Conservation (phyloP, 2,797 vertebrate genomes). For the Typhlichthys subterraneus region DNA sequence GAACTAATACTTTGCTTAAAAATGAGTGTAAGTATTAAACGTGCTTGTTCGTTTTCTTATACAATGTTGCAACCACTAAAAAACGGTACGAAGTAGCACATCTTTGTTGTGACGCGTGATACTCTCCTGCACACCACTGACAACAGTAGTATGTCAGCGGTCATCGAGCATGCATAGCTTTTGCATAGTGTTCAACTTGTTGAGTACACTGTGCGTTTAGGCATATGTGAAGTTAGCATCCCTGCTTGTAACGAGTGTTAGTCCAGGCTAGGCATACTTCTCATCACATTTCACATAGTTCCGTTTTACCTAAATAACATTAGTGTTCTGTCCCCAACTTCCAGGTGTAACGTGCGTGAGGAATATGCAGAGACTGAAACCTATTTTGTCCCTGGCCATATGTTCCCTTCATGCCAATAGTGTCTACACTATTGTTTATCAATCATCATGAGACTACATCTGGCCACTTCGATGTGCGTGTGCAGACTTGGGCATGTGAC, state of each 20-base stretch:
- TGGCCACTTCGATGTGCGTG: slow-evolving; percentile 43
- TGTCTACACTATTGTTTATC: slow-evolving; percentile 50
- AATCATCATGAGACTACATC: slow-evolving; percentile 66
- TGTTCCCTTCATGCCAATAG: slow-evolving; percentile 44
- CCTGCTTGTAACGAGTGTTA: no score
- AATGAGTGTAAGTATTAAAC: slow-evolving; percentile 6
- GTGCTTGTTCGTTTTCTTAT: slow-evolving; percentile 28
- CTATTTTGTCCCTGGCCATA: slow-evolving; percentile 42
- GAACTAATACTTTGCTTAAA: slow-evolving; percentile 14
- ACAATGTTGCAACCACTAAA: slow-evolving; percentile 4
- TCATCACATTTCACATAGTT: background rate
- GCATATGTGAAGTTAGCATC: no score
- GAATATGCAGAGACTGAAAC: slow-evolving; percentile 27
- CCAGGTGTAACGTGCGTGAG: slow-evolving; percentile 12
- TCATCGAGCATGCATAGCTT: slow-evolving; percentile 1
- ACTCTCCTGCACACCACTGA: slow-evolving; percentile 3
- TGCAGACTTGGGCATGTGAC: slow-evolving; percentile 67
- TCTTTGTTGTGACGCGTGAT: slow-evolving; percentile 38
- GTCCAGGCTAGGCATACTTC: no score
- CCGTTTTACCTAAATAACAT: background rate
- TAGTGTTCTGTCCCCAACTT: slow-evolving; percentile 8
- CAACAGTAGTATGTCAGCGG: background rate
- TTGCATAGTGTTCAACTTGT: slow-evolving; percentile 7
- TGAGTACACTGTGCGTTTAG: background rate
- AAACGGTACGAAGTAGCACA: slow-evolving; percentile 7